phyloP scores from a whole-genome alignment of 1,140 invertebrate species.

The Gonatopus flavifemur region DNA sequence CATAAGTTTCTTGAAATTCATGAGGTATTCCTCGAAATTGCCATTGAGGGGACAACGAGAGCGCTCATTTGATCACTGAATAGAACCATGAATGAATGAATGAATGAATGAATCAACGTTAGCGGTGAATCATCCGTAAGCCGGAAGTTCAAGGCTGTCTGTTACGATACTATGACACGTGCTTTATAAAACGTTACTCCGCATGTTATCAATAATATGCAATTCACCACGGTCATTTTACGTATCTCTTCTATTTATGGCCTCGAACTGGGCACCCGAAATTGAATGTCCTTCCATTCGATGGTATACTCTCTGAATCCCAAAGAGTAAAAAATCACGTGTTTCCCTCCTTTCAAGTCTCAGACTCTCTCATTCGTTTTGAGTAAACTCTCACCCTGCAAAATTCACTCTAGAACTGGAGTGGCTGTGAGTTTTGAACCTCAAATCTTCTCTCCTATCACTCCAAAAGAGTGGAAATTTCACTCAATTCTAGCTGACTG shows the following conservation, averaged over 20 bases:
- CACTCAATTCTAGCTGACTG: too few relatives aligned
- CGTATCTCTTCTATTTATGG: conserved; percentile 4
- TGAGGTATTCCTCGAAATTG: not conserved
- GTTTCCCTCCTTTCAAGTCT: conserved; percentile 25
- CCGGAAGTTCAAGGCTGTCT: conserved; percentile 30
- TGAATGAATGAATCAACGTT: conserved; percentile 31
- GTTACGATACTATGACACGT: conserved; percentile 29
- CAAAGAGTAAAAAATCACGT: not conserved
- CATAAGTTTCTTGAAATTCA: not conserved
- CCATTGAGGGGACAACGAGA: not conserved
- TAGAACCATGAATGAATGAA: conserved; percentile 26
- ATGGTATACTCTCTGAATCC: not conserved
- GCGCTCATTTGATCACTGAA: not conserved
- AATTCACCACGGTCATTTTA: conserved; percentile 5
- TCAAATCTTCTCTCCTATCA: too few relatives aligned
- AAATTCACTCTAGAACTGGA: too few relatives aligned
- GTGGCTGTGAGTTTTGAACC: too few relatives aligned
- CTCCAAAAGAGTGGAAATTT: too few relatives aligned
- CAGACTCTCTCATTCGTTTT: not conserved
- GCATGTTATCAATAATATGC: conserved; percentile 25
- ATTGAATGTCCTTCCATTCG: too few relatives aligned
- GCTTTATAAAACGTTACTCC: conserved; percentile 11
- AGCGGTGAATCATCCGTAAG: conserved; percentile 32
- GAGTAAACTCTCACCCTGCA: conserved; percentile 13
- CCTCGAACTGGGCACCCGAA: conserved; percentile 1